These are phyloP conservation scores for Paedocypris micromegethes DNA, from an alignment of 2,797 vertebrate genomes.

Conservation along the genomic window DNA sequence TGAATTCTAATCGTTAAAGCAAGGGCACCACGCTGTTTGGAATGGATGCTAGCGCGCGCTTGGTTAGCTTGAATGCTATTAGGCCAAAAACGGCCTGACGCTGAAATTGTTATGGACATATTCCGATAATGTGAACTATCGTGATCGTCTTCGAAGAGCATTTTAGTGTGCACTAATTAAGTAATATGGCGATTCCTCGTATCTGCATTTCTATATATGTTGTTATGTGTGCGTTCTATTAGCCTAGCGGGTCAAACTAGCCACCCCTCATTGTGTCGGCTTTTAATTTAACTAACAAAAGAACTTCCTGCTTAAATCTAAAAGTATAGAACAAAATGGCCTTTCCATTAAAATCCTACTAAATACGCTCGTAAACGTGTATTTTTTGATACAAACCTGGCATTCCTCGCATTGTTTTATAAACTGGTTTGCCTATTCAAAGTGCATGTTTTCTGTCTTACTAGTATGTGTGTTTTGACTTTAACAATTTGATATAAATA, in stretches of 20 bases:
- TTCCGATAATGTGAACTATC: background rate
- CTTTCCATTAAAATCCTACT: too few species aligned
- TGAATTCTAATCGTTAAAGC: too few species aligned
- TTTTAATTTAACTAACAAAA: background rate
- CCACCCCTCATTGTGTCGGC: background rate
- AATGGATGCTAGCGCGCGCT: background rate
- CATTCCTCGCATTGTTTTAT: background rate
- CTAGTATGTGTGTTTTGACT: background rate
- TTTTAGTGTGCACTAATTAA: too few species aligned
- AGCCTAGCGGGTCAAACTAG: constrained; percentile 1
- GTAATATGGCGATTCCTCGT: too few species aligned
- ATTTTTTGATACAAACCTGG: background rate
- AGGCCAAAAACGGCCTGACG: background rate
- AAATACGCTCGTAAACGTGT: too few species aligned
- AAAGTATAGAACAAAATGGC: too few species aligned
- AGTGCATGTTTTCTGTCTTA: background rate
- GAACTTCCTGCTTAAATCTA: background rate
- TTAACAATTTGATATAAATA: background rate
- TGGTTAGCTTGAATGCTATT: background rate
- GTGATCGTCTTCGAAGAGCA: too few species aligned
- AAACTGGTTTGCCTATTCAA: background rate
- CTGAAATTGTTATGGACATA: too few species aligned
- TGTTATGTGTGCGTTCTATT: background rate
- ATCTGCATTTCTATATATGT: too few species aligned
- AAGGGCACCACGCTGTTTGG: background rate